Evolutionary conservation across 1,140 invertebrate genomes (phyloP), one percentile per base, ranked within the genome.

Genomic region (Vollenhovia emeryi): DNA sequence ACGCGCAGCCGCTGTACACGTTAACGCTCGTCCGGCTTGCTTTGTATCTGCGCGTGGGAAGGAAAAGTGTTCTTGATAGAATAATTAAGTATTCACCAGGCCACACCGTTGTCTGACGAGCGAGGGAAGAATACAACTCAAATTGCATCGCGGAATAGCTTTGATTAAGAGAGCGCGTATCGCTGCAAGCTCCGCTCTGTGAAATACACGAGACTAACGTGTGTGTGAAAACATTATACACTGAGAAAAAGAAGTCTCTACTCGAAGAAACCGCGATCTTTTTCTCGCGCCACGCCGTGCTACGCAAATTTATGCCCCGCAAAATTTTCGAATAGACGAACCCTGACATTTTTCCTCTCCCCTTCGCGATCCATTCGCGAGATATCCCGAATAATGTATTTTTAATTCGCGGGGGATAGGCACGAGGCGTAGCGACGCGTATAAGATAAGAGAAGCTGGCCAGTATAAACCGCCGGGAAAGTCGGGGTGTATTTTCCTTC

Each of bases 71-170:
- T 57, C 24, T 45, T 43, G 66, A 71, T 50, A 71, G 24, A 80
- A 57, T 71, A 71, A 71, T 80, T 71, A 69, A 80, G 43, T 80
- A 80, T 71, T 80, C 64, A 71, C 71, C 24, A 43, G 36, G 11
- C n/a, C n/a, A 43, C 24, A 36, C 27, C 43, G 30, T 36, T 64
- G 52, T 52, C 48, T 21, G n/a, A 43, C 27, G n/a, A 79, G 45
- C 75, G 24, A 15, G 36, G 36, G 30, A 30, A 57, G 15, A 57
- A 43, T 68, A 43, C 36, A 43, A 57, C 15, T 40, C 50, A 7
- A 80, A 50, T 80, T 57, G 50, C 36, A 57, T 71, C 36, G 6
- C 48, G 48, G 18, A 15, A 43, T 11, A 3, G 15, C 13, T 43
- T 9, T 50, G 66, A 43, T 82, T 30, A 82, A 57, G 57, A 57